Evolutionary conservation across 2,888 invertebrate genomes (phyloP).

Genomic region (Yponomeuta malinellus): DNA sequence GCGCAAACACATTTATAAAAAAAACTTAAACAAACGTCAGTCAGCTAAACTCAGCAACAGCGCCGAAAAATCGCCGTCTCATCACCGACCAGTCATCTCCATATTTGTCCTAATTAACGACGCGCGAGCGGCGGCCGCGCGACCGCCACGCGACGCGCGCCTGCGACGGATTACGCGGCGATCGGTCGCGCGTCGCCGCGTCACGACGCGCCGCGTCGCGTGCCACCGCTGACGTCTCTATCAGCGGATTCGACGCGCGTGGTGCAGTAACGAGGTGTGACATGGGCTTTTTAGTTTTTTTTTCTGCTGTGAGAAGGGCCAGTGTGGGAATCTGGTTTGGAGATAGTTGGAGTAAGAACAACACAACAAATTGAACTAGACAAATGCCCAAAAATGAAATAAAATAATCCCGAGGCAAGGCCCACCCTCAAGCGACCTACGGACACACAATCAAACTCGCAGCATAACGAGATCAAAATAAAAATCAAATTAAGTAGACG

Average conservation of each 20-base stretch:
- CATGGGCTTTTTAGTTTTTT: constrained; percentile 40
- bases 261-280: constrained; percentile 58
- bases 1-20: background rate
- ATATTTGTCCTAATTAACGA: constrained; percentile 35
- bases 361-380: too few species aligned
- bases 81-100: constrained; percentile 28
- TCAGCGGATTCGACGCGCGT: constrained; percentile 36
- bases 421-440: background rate
- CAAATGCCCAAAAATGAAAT: background rate
- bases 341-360: background rate
- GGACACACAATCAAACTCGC: constrained; percentile 10
- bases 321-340: background rate
- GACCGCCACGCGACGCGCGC: too few species aligned
- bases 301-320: background rate
- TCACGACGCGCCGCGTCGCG: constrained; percentile 28
- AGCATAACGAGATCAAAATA: constrained; percentile 60
- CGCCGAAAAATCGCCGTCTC: constrained; percentile 23
- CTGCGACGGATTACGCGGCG: too few species aligned
- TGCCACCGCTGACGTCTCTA: constrained; percentile 43
- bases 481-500: constrained; percentile 52
- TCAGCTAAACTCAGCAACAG: background rate
- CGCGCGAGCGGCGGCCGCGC: constrained; percentile 27
- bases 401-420: background rate
- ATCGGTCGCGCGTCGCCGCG: constrained; percentile 30
- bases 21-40: background rate